These are phyloP conservation scores for Sandelia bainsii DNA, from an alignment of 2,797 vertebrate genomes.

Conservation along the genomic window DNA sequence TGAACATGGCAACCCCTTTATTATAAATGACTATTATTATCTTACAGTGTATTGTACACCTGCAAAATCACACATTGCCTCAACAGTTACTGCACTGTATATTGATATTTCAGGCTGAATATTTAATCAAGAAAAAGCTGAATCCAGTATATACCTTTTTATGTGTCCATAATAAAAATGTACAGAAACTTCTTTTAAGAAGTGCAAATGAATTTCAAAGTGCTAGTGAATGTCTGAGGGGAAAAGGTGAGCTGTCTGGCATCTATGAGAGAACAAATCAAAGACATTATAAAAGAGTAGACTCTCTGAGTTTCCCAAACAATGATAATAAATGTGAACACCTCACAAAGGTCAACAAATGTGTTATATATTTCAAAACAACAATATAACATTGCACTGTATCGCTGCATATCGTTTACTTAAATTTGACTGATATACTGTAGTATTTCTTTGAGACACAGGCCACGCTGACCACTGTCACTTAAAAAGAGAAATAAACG, in stretches of 20 bases:
- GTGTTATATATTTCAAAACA: slow-evolving; percentile 35
- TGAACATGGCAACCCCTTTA: background rate
- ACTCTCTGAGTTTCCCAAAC: slow-evolving; percentile 16
- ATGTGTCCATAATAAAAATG: background rate
- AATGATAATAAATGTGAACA: slow-evolving; percentile 24
- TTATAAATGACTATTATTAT: background rate
- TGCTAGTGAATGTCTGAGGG: slow-evolving; percentile 1
- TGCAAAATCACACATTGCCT: background rate
- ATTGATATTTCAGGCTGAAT: background rate
- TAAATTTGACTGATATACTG: background rate
- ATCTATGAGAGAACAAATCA: slow-evolving; percentile 32
- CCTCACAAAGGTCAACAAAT: slow-evolving; percentile 21
- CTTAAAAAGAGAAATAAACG: too few relatives aligned
- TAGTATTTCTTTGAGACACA: slow-evolving; percentile 8
- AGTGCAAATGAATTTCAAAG: slow-evolving; percentile 29
- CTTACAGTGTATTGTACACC: background rate
- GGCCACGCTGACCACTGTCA: background rate
- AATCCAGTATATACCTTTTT: background rate
- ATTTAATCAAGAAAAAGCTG: background rate
- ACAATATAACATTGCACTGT: slow-evolving; percentile 6
- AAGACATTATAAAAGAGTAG: slow-evolving; percentile 26
- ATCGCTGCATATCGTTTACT: slow-evolving; percentile 1
- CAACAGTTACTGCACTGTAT: background rate
- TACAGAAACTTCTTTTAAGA: slow-evolving; percentile 2
- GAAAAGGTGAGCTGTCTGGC: slow-evolving; percentile 29